These are phyloP conservation scores for Triops cancriformis DNA, from an alignment of 1,140 invertebrate genomes.

Conservation along the genomic window DNA sequence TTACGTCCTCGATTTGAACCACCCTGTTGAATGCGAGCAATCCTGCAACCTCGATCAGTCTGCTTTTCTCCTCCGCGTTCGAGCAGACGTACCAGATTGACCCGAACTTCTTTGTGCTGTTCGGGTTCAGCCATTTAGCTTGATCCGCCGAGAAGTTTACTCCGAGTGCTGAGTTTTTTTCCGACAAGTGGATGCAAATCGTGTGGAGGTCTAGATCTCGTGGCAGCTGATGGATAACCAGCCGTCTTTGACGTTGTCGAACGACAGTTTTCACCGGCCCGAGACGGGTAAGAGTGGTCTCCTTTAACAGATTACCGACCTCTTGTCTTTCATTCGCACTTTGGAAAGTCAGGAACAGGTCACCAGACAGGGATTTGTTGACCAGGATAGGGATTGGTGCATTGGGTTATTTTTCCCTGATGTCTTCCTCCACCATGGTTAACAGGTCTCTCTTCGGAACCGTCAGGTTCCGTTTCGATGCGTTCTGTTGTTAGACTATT, in stretches of 20 bases:
- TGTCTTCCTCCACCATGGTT: too few relatives aligned
- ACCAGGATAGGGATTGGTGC: neutral
- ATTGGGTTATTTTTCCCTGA: too few relatives aligned
- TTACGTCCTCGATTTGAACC: neutral
- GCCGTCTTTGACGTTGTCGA: neutral
- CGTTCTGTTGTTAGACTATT: too few relatives aligned
- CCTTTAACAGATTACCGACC: neutral
- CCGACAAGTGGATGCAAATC: neutral
- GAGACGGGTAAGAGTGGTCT: neutral
- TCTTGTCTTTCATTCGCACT: neutral
- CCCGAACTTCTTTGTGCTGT: neutral
- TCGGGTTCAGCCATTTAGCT: neutral
- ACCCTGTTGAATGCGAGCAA: conserved; percentile 17
- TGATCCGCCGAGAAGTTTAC: neutral
- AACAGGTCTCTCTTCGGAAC: too few relatives aligned
- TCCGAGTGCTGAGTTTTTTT: neutral
- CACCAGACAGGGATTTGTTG: neutral
- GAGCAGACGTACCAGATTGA: neutral
- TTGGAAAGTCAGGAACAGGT: neutral
- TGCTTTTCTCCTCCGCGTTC: neutral
- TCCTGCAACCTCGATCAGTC: neutral
- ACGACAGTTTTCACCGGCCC: neutral
- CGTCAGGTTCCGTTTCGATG: too few relatives aligned
- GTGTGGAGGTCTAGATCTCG: neutral
- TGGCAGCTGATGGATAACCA: neutral